Conservation (phyloP, 2,797 vertebrate species). For the Phalloptychus januarius region DNA sequence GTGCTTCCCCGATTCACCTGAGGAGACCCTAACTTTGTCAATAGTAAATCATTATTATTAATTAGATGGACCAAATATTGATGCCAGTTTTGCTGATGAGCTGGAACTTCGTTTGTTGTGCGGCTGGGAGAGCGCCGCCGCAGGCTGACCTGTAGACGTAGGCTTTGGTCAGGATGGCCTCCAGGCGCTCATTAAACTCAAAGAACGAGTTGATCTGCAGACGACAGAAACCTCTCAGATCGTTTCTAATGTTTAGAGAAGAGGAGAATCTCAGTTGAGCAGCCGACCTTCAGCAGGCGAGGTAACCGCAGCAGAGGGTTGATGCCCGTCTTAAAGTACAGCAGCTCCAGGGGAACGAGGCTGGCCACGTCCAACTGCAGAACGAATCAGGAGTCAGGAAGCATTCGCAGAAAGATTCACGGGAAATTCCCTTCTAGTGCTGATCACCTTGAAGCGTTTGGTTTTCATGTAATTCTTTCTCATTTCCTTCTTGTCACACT, state of each 20-base stretch:
- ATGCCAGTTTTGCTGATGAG: neutral
- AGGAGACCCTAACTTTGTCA: too few relatives aligned
- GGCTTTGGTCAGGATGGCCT: slow-evolving; percentile 95
- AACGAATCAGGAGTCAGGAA: neutral
- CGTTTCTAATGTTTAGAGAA: neutral
- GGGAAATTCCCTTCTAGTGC: neutral
- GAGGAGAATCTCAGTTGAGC: neutral
- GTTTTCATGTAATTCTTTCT: slow-evolving; percentile 89
- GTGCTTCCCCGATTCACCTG: too few relatives aligned
- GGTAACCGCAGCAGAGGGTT: slow-evolving; percentile 92
- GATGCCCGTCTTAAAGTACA: slow-evolving; percentile 91
- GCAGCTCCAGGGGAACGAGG: slow-evolving; percentile 92
- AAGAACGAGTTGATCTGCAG: slow-evolving; percentile 93
- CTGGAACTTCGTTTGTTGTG: neutral
- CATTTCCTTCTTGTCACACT: slow-evolving; percentile 93
- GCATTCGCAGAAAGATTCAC: neutral
- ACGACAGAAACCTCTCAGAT: neutral
- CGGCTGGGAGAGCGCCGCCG: neutral
- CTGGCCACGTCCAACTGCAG: slow-evolving; percentile 90
- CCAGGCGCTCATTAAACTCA: slow-evolving; percentile 94
- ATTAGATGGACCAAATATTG: too few relatives aligned
- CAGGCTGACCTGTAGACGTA: slow-evolving; percentile 93
- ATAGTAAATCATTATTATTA: too few relatives aligned
- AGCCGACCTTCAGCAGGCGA: slow-evolving; percentile 90
- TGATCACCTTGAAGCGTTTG: slow-evolving; percentile 88